Base-by-base conservation (phyloP, 1,140 invertebrate genomes). In the Pogonognathellus flavescens region DNA sequence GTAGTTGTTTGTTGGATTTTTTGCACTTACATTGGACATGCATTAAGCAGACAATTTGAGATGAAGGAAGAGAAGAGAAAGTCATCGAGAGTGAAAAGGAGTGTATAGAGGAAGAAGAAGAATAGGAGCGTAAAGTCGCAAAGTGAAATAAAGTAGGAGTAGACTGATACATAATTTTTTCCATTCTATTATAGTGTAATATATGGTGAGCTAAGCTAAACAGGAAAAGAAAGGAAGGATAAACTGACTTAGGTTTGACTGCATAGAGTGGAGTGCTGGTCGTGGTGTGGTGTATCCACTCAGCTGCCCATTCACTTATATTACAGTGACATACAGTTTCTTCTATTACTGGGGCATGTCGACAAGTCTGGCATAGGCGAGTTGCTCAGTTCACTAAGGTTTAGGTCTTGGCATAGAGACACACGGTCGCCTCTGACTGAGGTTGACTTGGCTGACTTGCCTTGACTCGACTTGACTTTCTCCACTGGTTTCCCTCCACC, bases 91-190 rank as follows among this genome's bases (percentile, higher is more conserved):
- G 25, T 70, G 70, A 50, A 76, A 76, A 76, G 70, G 49, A 76
- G 41, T 70, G 31, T 49, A 31, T 76, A 31, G 49, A 41, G 16
- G 70, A n/a, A 66, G 31, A 76, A 31, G 49, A 76, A n/a, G 31
- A 41, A 41, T 41, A 41, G 31, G 6, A 41, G 31, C 31, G 31
- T 41, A 41, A 41, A 41, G 31, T 41, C 31, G 31, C 18, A 76
- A 76, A 76, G 70, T 76, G 70, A 76, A 76, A 76, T 76, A 76
- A 76, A 76, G 70, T 76, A 76, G 31, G 31, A 41, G 70, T 76
- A 50, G 70, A 31, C 70, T 41, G 31, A 70, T 70, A 70, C 66
- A 70, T 70, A 41, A 41, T 70, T 22, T 76, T 18, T 49, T 76
- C 70, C 31, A 76, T 76, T 76, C 31, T 76, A 16, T 76, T n/a